Percentiles rank a stretch among this genome's conserved stretches.
Evolutionary conservation across 1,140 invertebrate genomes (phyloP).

Genomic region (Elymnias hypermnestra): DNA sequence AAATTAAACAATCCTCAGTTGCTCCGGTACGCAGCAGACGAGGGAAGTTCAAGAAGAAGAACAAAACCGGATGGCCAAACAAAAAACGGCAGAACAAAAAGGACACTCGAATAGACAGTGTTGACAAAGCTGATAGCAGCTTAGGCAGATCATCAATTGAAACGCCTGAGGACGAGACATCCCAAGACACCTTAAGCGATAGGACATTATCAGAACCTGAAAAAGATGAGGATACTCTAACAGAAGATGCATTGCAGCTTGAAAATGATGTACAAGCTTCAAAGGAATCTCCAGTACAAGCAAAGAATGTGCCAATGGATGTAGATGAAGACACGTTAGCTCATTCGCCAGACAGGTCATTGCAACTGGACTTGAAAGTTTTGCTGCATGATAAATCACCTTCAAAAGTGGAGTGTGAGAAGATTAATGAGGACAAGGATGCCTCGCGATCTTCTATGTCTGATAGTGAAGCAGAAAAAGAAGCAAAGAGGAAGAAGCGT

Average conservation of each 20-base stretch:
- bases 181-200: slow-evolving; percentile 44
- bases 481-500: slow-evolving; percentile 36
- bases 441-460: slow-evolving; percentile 30
- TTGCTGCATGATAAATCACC: slow-evolving; percentile 17
- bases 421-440: slow-evolving; percentile 21
- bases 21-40: slow-evolving; percentile 31
- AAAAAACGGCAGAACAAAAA: slow-evolving; percentile 59
- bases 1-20: slow-evolving; percentile 44
- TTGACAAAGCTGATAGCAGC: slow-evolving; percentile 40
- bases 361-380: slow-evolving; percentile 27
- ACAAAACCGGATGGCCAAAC: slow-evolving; percentile 70
- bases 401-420: slow-evolving; percentile 17
- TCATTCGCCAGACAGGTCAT: slow-evolving; percentile 10
- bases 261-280: slow-evolving; percentile 10
- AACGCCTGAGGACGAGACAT: slow-evolving; percentile 42
- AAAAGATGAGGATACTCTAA: slow-evolving; percentile 31
- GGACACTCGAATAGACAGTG: slow-evolving; percentile 39
- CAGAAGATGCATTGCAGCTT: slow-evolving; percentile 26
- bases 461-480: slow-evolving; percentile 41
- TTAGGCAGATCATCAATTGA: slow-evolving; percentile 49
- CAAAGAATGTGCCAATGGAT: slow-evolving; percentile 10
- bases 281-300: slow-evolving; percentile 16
- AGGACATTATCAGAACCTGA: slow-evolving; percentile 44
- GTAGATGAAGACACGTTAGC: slow-evolving; percentile 9
- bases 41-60: slow-evolving; percentile 72